Percentiles rank a stretch among this genome's conserved stretches.
Conservation (phyloP, 1,140 invertebrate genomes). For the Drosophila mayri region DNA sequence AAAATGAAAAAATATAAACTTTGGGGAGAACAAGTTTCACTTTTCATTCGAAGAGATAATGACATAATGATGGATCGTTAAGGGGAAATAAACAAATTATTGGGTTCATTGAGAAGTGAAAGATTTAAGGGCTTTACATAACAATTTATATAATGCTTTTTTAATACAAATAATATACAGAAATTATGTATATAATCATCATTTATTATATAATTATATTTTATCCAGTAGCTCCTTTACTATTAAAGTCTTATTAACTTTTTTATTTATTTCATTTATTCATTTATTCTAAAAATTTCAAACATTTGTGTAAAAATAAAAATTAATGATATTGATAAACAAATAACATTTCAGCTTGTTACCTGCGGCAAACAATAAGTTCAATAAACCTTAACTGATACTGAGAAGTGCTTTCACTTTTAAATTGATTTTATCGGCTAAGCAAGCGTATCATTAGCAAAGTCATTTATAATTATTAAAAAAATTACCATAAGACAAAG, state of each 20-base stretch:
- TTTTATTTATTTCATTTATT: too few species aligned
- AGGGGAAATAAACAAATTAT: neutral
- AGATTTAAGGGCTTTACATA: neutral
- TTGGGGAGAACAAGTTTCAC: conserved; percentile 7
- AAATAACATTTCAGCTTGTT: neutral
- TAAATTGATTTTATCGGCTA: neutral
- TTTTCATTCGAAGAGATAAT: neutral
- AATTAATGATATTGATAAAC: neutral
- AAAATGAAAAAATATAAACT: neutral
- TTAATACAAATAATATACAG: neutral
- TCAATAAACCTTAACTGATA: conserved; percentile 2
- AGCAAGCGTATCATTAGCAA: conserved; percentile 3
- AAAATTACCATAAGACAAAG: neutral
- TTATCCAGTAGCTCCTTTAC: too few species aligned
- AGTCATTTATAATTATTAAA: conserved; percentile 3
- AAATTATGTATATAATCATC: too few species aligned
- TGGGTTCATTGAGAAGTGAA: neutral
- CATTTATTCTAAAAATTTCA: neutral
- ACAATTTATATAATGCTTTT: neutral
- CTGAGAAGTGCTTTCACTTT: conserved; percentile 27
- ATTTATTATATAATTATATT: too few species aligned
- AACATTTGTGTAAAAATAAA: neutral
- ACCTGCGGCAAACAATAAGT: neutral
- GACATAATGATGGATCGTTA: neutral
- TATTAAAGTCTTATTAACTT: neutral